These are phyloP conservation scores for Orius insidiosus DNA, from an alignment of 1,140 invertebrate species.

Conservation along the genomic window DNA sequence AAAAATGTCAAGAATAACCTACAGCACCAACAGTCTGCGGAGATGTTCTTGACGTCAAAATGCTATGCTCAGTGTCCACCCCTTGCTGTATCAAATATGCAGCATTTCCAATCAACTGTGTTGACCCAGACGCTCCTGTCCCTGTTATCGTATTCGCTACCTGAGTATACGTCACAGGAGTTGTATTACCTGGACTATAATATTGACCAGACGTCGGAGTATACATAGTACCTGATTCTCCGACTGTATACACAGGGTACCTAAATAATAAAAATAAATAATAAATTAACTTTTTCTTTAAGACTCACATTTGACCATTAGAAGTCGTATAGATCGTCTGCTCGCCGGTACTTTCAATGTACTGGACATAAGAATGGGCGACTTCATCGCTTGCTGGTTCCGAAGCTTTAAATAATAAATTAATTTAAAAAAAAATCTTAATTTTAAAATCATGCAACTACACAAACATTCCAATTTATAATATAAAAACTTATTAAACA, in stretches of 20 bases:
- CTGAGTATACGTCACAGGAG: conserved; percentile 33
- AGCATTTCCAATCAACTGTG: conserved; percentile 29
- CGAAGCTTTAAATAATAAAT: conserved; percentile 27
- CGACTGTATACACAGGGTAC: conserved; percentile 71
- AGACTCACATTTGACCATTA: conserved; percentile 51
- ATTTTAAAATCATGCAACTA: neutral
- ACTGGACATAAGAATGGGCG: conserved; percentile 46
- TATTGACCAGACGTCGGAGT: conserved; percentile 39
- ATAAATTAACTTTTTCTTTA: too few relatives aligned
- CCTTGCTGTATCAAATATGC: conserved; percentile 47
- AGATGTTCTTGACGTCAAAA: conserved; percentile 43
- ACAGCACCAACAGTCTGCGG: conserved; percentile 51
- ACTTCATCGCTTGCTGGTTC: conserved; percentile 35
- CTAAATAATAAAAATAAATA: conserved; percentile 1
- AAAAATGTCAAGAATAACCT: conserved; percentile 18
- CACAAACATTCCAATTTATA: conserved; percentile 8
- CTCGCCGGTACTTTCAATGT: conserved; percentile 44
- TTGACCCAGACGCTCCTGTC: neutral
- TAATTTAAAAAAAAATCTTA: conserved; percentile 2
- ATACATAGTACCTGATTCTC: conserved; percentile 52
- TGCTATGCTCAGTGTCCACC: conserved; percentile 34
- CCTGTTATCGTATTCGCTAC: conserved; percentile 17
- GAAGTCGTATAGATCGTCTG: conserved; percentile 46
- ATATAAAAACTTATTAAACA: conserved; percentile 4
- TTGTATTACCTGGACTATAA: conserved; percentile 23